Conservation (phyloP, 2,888 invertebrate species). For the Phorcus lineatus region DNA sequence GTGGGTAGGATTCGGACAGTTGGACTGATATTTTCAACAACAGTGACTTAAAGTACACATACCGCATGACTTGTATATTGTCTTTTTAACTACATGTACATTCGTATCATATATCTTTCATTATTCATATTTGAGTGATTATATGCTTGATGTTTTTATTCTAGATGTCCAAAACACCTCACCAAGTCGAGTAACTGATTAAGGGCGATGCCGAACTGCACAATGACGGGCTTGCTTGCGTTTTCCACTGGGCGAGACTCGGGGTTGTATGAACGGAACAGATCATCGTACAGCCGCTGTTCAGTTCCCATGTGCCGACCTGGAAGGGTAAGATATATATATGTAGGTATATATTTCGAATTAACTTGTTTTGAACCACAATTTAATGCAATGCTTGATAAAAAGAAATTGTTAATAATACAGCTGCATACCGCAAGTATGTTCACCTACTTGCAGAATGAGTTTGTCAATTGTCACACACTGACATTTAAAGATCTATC, state of each 20-base stretch:
- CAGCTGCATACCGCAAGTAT: no score
- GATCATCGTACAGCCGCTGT: constrained; percentile 53
- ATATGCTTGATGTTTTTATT: background rate
- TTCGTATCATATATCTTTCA: background rate
- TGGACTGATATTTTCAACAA: no score
- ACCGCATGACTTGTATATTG: background rate
- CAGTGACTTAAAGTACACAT: no score
- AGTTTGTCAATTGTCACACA: no score
- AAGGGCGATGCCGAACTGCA: constrained; percentile 64
- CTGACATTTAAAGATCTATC: no score
- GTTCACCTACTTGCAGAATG: no score
- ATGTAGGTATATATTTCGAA: no score
- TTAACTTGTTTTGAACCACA: no score
- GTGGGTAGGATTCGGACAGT: no score
- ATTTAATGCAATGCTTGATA: no score
- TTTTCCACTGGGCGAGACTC: constrained; percentile 67
- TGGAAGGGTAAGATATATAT: background rate
- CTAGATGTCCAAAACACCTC: constrained; percentile 23
- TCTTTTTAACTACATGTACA: background rate
- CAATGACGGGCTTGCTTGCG: constrained; percentile 56
- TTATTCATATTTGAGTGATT: no score
- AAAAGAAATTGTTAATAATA: no score
- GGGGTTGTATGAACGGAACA: constrained; percentile 61
- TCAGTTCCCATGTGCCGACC: constrained; percentile 51
- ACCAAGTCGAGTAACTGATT: constrained; percentile 71